These are phyloP conservation scores for Elaphurus davidianus DNA, from an alignment of 2,113 vertebrate genomes.

Conservation along the genomic window DNA sequence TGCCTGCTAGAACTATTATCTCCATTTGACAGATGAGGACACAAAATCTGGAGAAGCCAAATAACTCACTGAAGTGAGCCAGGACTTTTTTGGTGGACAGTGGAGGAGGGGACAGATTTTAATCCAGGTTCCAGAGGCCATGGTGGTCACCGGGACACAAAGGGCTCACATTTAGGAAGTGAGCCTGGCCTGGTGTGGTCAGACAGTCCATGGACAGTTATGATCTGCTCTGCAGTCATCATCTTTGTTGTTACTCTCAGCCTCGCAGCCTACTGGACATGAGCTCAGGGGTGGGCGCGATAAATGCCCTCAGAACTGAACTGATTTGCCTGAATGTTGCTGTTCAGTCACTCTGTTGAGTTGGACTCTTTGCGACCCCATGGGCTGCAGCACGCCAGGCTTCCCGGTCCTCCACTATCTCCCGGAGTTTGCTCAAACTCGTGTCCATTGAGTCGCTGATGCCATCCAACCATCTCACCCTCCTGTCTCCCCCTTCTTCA, in stretches of 20 bases:
- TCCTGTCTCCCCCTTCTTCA: neutral
- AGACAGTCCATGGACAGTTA: neutral
- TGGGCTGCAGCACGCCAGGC: neutral
- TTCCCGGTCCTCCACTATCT: neutral
- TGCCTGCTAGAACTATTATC: neutral
- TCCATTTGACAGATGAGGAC: neutral
- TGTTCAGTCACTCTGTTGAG: neutral
- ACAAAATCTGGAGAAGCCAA: neutral
- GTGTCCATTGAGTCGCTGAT: neutral
- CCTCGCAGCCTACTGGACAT: neutral
- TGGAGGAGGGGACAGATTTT: neutral
- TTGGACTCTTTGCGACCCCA: neutral
- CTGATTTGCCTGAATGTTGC: neutral
- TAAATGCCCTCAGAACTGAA: neutral
- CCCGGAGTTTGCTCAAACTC: neutral
- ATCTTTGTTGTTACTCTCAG: neutral
- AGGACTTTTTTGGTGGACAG: neutral
- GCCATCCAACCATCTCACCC: neutral
- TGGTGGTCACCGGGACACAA: fast-evolving
- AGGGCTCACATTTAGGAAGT: neutral
- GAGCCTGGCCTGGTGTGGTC: neutral
- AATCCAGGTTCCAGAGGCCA: neutral
- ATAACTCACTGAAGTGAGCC: neutral
- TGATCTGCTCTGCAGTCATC: neutral
- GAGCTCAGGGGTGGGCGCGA: neutral